A percentile compares a stretch with the other conserved stretches of the same genome.
Evolutionary conservation across 1,140 invertebrate species (phyloP).

Genomic region (Brachionus plicatilis): DNA sequence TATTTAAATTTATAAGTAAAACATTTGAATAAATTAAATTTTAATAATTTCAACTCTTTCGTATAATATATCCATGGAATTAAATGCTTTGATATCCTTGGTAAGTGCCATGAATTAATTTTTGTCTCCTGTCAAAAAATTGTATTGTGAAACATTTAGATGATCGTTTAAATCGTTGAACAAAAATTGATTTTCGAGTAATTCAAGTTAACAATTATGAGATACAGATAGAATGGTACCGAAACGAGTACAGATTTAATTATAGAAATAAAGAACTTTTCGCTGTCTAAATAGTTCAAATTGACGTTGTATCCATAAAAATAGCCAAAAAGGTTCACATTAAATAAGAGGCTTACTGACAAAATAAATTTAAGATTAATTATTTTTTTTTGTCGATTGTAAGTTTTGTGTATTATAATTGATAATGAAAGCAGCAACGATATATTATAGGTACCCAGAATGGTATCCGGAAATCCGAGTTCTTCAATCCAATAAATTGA

Average conservation of each 20-base stretch:
- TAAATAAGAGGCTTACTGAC: background rate
- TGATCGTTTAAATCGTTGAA: background rate
- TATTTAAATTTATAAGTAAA: too few species aligned
- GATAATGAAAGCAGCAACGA: background rate
- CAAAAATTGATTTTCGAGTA: background rate
- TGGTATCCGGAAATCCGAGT: background rate
- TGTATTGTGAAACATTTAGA: background rate
- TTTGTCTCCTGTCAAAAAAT: background rate
- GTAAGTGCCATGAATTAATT: background rate
- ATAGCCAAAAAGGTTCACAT: background rate
- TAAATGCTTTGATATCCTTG: too few species aligned
- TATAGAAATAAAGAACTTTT: background rate
- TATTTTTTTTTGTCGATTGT: background rate
- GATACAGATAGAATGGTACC: background rate
- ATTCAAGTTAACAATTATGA: background rate
- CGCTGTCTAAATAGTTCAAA: background rate
- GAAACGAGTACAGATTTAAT: background rate
- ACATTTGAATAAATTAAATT: too few species aligned
- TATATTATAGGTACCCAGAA: background rate
- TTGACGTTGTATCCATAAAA: background rate
- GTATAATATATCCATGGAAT: too few species aligned
- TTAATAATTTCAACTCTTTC: too few species aligned
- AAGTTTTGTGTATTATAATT: background rate
- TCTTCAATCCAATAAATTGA: constrained; percentile 3
- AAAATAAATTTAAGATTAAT: background rate